Conservation (phyloP, 2,113 vertebrate genomes). For the Crotalus helleri region DNA sequence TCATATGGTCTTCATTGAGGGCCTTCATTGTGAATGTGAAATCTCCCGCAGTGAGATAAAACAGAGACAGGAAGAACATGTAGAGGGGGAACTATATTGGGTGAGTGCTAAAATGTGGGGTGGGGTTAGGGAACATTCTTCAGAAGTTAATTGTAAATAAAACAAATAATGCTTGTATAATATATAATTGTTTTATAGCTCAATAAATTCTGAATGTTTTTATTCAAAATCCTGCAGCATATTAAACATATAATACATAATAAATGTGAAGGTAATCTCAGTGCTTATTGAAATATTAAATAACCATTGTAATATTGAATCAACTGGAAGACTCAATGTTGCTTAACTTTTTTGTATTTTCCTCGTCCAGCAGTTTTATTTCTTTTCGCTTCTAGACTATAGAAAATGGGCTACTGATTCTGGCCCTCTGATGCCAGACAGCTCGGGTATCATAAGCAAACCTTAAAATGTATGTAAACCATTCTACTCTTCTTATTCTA, state of each 20-base stretch:
- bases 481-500: constrained; percentile 1
- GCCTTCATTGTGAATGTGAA: constrained; percentile 12
- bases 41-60: constrained; percentile 9
- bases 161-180: constrained; percentile 34
- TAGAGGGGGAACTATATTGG: background rate
- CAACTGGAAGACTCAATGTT: constrained; percentile 36
- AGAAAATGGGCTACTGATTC: background rate
- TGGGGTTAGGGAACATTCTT: background rate
- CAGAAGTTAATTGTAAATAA: constrained; percentile 7
- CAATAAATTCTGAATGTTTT: constrained; percentile 12
- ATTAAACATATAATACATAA: constrained; percentile 23
- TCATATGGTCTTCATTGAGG: background rate
- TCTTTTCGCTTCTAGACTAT: constrained; percentile 14
- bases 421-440: constrained; percentile 21
- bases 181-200: constrained; percentile 38
- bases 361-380: background rate
- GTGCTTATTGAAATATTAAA: constrained; percentile 32
- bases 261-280: constrained; percentile 31
- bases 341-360: background rate
- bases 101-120: background rate
- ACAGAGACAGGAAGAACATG: background rate
- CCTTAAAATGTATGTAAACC: background rate
- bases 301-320: constrained; percentile 12
- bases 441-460: constrained; percentile 13
- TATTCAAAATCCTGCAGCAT: constrained; percentile 43